Percentiles rank a stretch among this genome's conserved stretches.
These are phyloP conservation scores for Orchestes rusci DNA, from an alignment of 2,888 invertebrate genomes.

Conservation along the genomic window DNA sequence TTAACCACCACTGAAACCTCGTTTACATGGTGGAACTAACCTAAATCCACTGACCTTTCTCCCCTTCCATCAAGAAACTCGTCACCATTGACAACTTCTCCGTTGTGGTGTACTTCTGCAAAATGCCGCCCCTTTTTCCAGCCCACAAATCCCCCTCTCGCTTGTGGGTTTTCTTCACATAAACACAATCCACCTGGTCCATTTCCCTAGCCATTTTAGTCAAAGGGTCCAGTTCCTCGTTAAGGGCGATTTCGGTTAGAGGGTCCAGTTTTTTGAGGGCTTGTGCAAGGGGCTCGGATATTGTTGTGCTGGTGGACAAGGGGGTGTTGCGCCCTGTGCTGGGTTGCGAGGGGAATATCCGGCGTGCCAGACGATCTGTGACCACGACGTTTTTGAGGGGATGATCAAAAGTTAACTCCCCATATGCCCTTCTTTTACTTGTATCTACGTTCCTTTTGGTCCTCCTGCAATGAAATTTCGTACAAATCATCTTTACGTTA, in stretches of 20 bases:
- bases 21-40: background rate
- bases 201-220: conserved; percentile 55
- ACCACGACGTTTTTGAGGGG: conserved; percentile 9
- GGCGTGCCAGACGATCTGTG: conserved; percentile 34
- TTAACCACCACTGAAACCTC: conserved; percentile 63
- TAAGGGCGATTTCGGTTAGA: conserved; percentile 59
- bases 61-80: conserved; percentile 76
- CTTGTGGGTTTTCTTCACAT: too few relatives aligned
- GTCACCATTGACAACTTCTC: conserved; percentile 88
- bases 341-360: conserved; percentile 44
- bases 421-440: background rate
- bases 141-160: conserved; percentile 83
- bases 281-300: conserved; percentile 48
- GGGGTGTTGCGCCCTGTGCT: conserved; percentile 51
- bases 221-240: conserved; percentile 56
- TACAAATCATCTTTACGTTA: too few relatives aligned
- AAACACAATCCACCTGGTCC: too few relatives aligned
- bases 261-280: conserved; percentile 69
- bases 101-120: conserved; percentile 86
- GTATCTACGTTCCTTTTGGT: background rate
- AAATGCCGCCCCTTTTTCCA: conserved; percentile 64
- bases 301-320: conserved; percentile 38
- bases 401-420: conserved; percentile 1
- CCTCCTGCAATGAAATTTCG: conserved; percentile 8
- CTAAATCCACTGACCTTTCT: conserved; percentile 48